Conservation (phyloP, 2,888 invertebrate species). For the Chromoteleia sp. region DNA sequence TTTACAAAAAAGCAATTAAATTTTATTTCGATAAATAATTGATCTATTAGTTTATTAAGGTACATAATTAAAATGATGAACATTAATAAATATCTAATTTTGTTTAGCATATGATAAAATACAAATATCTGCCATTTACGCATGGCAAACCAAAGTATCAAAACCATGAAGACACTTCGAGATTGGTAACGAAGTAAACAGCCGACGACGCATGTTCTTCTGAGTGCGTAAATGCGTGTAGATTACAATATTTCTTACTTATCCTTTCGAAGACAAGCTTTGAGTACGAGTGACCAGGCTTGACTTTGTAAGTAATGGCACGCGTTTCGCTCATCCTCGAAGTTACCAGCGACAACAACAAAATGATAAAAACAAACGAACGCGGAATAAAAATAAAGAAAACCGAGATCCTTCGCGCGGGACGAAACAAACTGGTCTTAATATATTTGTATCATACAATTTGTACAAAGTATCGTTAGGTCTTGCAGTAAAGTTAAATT, state of each 20-base stretch:
- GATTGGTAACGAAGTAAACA: slow-evolving; percentile 81
- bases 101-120: slow-evolving; percentile 99
- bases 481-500: slow-evolving; percentile 79
- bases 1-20: too few relatives aligned
- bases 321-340: slow-evolving; percentile 4
- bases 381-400: not conserved
- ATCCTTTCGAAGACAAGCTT: slow-evolving; percentile 46
- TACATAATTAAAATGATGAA: too few relatives aligned
- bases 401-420: slow-evolving; percentile 18
- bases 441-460: slow-evolving; percentile 84
- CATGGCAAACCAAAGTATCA: slow-evolving; percentile 98
- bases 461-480: slow-evolving; percentile 84
- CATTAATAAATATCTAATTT: too few relatives aligned
- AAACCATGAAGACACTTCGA: slow-evolving; percentile 86
- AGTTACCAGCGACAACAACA: slow-evolving; percentile 25
- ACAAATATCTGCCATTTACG: slow-evolving; percentile 99
- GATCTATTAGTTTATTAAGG: too few relatives aligned
- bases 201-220: slow-evolving; percentile 75
- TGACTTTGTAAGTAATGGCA: slow-evolving; percentile 9
- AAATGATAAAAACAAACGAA: slow-evolving; percentile 13
- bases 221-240: slow-evolving; percentile 79
- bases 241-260: slow-evolving; percentile 74
- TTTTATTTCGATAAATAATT: too few relatives aligned
- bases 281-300: slow-evolving; percentile 3
- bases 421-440: slow-evolving; percentile 78